A percentile compares a stretch with the other conserved stretches of the same genome.
Evolutionary conservation across 92 coral and sea anemone genomes (phyloP).

Genomic region (Porites lobata): DNA sequence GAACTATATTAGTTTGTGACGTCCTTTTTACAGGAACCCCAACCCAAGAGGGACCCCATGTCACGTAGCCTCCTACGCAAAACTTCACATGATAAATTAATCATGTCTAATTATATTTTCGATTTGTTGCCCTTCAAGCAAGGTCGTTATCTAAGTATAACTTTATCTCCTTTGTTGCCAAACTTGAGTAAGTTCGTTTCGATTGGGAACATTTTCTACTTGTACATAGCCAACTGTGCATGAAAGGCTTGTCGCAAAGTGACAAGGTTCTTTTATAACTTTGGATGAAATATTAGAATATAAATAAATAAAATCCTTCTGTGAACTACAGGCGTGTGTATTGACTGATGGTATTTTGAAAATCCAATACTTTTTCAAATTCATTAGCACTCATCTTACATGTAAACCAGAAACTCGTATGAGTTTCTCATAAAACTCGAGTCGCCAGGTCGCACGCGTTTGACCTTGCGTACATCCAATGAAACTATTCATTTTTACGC

Average conservation of each 20-base stretch:
- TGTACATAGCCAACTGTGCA: neutral
- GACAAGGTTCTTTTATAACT: neutral
- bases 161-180: neutral
- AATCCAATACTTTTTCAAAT: too few relatives aligned
- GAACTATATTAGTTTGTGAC: neutral
- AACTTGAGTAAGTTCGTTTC: neutral
- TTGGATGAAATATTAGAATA: neutral
- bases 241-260: neutral
- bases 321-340: neutral
- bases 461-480: too few relatives aligned
- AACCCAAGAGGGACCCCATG: neutral
- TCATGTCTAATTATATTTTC: neutral
- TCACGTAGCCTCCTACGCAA: too few relatives aligned
- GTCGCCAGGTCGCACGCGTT: too few relatives aligned
- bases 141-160: neutral
- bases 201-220: neutral
- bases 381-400: too few relatives aligned
- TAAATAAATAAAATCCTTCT: constrained; percentile 3
- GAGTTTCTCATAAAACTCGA: too few relatives aligned
- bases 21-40: neutral
- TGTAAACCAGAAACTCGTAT: too few relatives aligned
- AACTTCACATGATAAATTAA: neutral
- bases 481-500: too few relatives aligned
- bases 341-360: neutral
- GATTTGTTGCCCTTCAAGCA: neutral